Percentiles rank a stretch among this genome's conserved stretches.
Conservation (phyloP, 2,797 vertebrate species). For the Botia almorhae region DNA sequence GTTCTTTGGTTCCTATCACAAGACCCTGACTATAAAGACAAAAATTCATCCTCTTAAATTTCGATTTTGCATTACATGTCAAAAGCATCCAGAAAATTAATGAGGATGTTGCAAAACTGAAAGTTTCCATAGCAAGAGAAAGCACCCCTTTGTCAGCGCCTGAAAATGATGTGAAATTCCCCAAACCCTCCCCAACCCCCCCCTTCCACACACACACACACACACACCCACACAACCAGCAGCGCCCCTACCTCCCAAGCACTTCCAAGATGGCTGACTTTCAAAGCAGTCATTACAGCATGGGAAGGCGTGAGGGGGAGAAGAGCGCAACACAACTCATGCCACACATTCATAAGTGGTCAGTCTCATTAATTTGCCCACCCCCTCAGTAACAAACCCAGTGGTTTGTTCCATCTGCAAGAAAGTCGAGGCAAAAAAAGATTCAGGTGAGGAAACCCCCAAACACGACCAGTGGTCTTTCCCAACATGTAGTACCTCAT, state of each 20-base stretch:
- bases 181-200: neutral
- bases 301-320: neutral
- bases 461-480: slow-evolving; percentile 68
- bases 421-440: slow-evolving; percentile 62
- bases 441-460: slow-evolving; percentile 32
- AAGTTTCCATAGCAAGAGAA: slow-evolving; percentile 67
- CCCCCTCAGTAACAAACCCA: slow-evolving; percentile 39
- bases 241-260: neutral
- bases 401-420: slow-evolving; percentile 71
- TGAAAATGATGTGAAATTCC: slow-evolving; percentile 32
- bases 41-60: slow-evolving; percentile 35
- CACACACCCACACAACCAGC: slow-evolving; percentile 20
- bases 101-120: slow-evolving; percentile 57
- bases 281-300: slow-evolving; percentile 17
- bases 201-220: slow-evolving; percentile 12
- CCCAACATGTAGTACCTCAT: slow-evolving; percentile 70
- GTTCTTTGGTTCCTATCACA: slow-evolving; percentile 67
- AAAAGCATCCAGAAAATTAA: slow-evolving; percentile 61
- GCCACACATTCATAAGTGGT: slow-evolving; percentile 51
- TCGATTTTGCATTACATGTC: slow-evolving; percentile 58
- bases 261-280: slow-evolving; percentile 23
- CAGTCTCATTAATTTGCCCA: slow-evolving; percentile 53
- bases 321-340: slow-evolving; percentile 2
- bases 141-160: slow-evolving; percentile 66
- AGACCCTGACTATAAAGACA: slow-evolving; percentile 57